Conservation (phyloP, 2,797 vertebrate species). For the Chelidonichthys spinosus region DNA sequence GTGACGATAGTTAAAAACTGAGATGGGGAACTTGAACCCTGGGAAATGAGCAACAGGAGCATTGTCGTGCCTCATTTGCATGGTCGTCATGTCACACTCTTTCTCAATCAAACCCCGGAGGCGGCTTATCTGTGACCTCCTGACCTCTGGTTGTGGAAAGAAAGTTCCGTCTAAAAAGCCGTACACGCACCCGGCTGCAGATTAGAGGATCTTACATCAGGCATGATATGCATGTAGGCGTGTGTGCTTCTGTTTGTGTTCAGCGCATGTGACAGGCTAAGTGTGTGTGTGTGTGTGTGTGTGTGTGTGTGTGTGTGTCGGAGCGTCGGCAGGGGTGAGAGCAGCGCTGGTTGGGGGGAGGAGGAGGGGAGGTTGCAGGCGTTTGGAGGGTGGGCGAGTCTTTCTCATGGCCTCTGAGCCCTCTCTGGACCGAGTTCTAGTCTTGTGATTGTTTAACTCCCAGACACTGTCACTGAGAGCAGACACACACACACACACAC, state of each 20-base stretch:
- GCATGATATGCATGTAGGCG: not conserved
- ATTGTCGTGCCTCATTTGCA: conserved; percentile 60
- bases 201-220: not conserved
- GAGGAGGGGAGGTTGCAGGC: conserved; percentile 63
- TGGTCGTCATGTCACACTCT: conserved; percentile 42
- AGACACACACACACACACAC: conserved; percentile 81
- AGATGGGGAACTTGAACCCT: conserved; percentile 79
- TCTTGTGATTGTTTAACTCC: conserved; percentile 76
- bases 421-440: conserved; percentile 67
- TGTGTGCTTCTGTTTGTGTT: conserved; percentile 46
- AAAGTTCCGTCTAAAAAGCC: not conserved
- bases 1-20: conserved; percentile 48
- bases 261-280: conserved; percentile 54
- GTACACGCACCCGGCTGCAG: conserved; percentile 1
- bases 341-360: conserved; percentile 71
- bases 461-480: conserved; percentile 75
- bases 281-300: conserved; percentile 66
- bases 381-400: conserved; percentile 61
- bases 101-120: conserved; percentile 24
- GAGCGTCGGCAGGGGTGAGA: conserved; percentile 73
- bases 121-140: conserved; percentile 38
- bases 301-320: conserved; percentile 64
- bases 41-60: conserved; percentile 63
- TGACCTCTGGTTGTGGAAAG: conserved; percentile 23
- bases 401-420: conserved; percentile 86